Base-by-base conservation (phyloP, 2,113 vertebrate genomes). In the Bos indicus region DNA sequence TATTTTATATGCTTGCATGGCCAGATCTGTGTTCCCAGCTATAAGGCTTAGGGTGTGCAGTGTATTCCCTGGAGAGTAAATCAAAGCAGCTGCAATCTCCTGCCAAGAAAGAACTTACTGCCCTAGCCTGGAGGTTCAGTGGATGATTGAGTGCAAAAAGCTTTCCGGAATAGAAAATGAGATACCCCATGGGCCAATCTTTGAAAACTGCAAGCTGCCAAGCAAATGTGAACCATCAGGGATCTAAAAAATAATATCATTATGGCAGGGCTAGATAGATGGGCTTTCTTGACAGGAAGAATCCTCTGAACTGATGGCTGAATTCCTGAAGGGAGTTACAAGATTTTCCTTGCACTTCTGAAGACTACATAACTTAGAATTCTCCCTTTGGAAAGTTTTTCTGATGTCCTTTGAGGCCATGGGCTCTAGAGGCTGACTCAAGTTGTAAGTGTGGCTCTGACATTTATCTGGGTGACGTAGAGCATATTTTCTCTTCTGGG, bases 51-150 rank as follows among this genome's bases (percentile, higher is more conserved):
- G 62, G 84, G 89, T 95, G 92, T 74, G 48, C 36, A 81, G 60
- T 43, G n/a, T 88, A 60, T 81, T 88, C 87, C 87, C 62, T 57
- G 51, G 33, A 36, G 81, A 51, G 40, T 95, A 96, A 97, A 87
- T 94, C 88, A 81, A 26, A 96, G 67, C 51, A 95, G 84, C 88
- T 95, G 80, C 9, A 59, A 40, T 93, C 78, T 95, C 84, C 26
- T 88, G 87, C 71, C 43, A 85, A 30, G 40, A 93, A 94, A 97
- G 57, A 85, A 86, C 59, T 90, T 67, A 52, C 60, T 90, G 95
- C 54, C 56, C 40, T 40, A 87, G 82, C 46, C 90, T 87, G 43
- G 82, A 46, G 36, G 25, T 33, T 89, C 28, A 51, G 51, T 46
- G 36, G 95, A 74, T 43, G 33, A 95, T 16, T 16, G 51, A 81